Evolutionary conservation across 1,140 invertebrate genomes (phyloP), one percentile per base, ranked within the genome.

Genomic region (Leucophenga varia): DNA sequence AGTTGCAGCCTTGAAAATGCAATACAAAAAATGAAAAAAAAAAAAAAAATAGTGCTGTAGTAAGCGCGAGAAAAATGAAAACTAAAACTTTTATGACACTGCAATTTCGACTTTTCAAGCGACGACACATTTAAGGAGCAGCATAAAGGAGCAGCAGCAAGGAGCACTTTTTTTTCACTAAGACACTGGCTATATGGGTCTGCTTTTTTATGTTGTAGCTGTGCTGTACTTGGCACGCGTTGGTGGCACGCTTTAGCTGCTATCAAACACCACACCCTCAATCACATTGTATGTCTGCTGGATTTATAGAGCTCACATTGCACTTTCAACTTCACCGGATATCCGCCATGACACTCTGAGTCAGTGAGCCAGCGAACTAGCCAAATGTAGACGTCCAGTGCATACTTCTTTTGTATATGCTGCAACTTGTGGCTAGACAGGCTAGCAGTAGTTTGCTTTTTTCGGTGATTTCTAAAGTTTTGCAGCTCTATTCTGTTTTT

Each of bases 291-390:
- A 6, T 19, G 14, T 19, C 35, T 37, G 31, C 35, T 37, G 31
- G 53, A 65, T 63, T 65, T 67, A 65, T 65, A 47, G 58, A 48
- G 14, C 55, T 52, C 44, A 43, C 53, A 48, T 10, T 55, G 52
- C 51, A 57, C 59, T 67, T 59, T 57, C 59, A 65, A 59, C 56
- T 59, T 44, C 28, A 59, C 40, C 60, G 58, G 60, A 69, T 59
- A 59, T 69, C 64, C 58, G 55, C 28, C 38, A 51, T 63, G 65
- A 59, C 61, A 69, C 64, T 52, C 51, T 49, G 57, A 57, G 49
- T 36, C n/a, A n/a, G n/a, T n/a, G n/a, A n/a, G n/a, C n/a, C 59
- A 42, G 46, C 28, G 53, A 34, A 35, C 22, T 17, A 25, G 13
- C 2, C 48, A 32, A 43, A 39, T 48, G 48, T 39, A 55, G 46